These are phyloP conservation scores for Scolanthus callimorphus DNA, from an alignment of 92 coral and sea anemone species.

Conservation along the genomic window DNA sequence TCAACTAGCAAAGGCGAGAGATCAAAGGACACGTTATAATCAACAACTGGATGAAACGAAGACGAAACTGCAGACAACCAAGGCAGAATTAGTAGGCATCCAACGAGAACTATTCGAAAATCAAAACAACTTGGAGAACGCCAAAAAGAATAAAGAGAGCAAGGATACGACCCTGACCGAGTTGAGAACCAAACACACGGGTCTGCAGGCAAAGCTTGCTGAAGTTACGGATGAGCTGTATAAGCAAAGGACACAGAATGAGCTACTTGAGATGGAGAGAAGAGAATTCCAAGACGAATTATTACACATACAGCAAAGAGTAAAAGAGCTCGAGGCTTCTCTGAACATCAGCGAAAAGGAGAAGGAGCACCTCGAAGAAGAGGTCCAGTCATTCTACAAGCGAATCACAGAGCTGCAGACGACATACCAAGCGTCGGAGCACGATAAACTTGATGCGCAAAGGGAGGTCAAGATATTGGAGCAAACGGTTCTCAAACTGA, in stretches of 20 bases:
- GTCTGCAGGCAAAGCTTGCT: conserved; percentile 59
- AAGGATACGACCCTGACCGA: conserved; percentile 58
- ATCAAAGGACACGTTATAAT: conserved; percentile 68
- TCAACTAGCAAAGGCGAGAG: conserved; percentile 53
- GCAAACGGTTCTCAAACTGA: conserved; percentile 69
- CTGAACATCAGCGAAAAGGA: conserved; percentile 65
- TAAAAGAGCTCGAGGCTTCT: conserved; percentile 85
- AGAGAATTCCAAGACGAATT: conserved; percentile 84
- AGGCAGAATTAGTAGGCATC: conserved; percentile 64
- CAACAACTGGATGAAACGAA: conserved; percentile 90
- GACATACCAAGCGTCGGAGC: conserved; percentile 75
- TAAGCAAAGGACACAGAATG: conserved; percentile 75
- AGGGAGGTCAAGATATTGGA: conserved; percentile 78
- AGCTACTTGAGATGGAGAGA: conserved; percentile 67
- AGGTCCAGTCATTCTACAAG: conserved; percentile 80
- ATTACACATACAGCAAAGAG: conserved; percentile 66
- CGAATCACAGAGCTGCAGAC: conserved; percentile 85
- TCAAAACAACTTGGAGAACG: conserved; percentile 62
- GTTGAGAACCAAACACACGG: conserved; percentile 48
- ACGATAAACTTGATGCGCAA: conserved; percentile 83
- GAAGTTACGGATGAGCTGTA: conserved; percentile 53
- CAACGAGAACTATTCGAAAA: conserved; percentile 76
- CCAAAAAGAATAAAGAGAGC: conserved; percentile 55
- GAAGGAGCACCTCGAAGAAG: conserved; percentile 77
- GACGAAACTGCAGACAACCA: conserved; percentile 71